Base-by-base conservation (phyloP, 2,797 vertebrate genomes). In the Cheirogaleus major region DNA sequence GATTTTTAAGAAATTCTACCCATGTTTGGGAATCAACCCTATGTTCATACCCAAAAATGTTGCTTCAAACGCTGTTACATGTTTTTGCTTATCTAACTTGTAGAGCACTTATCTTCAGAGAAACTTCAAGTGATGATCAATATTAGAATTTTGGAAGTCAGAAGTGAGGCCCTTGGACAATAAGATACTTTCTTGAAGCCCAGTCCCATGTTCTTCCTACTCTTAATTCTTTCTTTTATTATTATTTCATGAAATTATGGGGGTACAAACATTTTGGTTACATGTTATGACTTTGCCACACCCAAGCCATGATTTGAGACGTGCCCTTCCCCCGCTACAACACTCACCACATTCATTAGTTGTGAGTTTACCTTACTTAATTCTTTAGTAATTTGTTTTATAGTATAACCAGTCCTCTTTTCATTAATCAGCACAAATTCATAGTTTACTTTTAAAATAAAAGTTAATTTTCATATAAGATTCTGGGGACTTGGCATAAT, bases 1-100 rank as follows among this genome's bases (percentile, higher is more conserved):
- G 14, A 92, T 95, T 96, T 96, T 95, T 45, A 90, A 96, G 92
- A 95, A 97, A 97, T 89, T 35, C 69, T 91, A 45, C 25, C 32
- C n/a, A 38, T 22, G 20, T 91, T 59, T 92, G 57, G 73, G 63
- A 89, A 18, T 73, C 38, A 94, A 93, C 73, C 30, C 41, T 57
- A 43, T 38, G 25, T 20, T 72, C 78, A 38, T 61, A 35, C 70
- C 69, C 14, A 0, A 85, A 95, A 95, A 81, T 45, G 41, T 55
- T 80, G 63, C 83, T 80, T 72, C 61, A 81, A 81, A 45, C 32
- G 15, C 15, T 86, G 61, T 35, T 45, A 59, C 41, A 30, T 80
- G 41, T 12, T 48, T 95, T 57, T 75, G 59, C 27, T 88, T 76
- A 72, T 72, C 81, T 94, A 59, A 50, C 25, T 93, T 73, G 38